These are phyloP conservation scores for Cephalopterus ornatus DNA, from an alignment of 2,113 vertebrate species.

Conservation along the genomic window DNA sequence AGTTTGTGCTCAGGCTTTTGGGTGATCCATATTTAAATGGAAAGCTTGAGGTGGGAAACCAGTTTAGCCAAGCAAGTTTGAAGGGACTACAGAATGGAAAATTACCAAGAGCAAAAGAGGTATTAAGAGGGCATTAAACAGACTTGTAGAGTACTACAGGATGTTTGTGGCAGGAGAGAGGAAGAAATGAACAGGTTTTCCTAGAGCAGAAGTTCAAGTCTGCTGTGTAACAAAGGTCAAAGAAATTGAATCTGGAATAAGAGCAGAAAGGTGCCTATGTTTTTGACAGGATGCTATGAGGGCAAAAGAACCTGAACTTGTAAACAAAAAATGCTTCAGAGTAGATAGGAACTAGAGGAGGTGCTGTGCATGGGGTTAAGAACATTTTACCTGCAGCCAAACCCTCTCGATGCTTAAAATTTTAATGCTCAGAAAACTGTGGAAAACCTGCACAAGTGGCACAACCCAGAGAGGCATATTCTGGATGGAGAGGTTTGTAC, in stretches of 20 bases:
- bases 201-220: background rate
- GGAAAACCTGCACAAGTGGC: background rate
- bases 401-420: background rate
- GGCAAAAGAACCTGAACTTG: background rate
- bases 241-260: background rate
- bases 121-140: background rate
- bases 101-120: background rate
- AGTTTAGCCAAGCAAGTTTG: background rate
- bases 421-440: background rate
- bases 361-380: background rate
- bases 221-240: background rate
- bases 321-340: background rate
- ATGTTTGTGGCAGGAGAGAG: background rate
- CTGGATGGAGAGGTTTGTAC: background rate
- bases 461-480: background rate
- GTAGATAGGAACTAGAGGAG: background rate
- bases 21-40: background rate
- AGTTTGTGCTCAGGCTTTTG: background rate
- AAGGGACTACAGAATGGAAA: background rate
- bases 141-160: background rate
- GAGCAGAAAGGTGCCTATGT: background rate
- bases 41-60: background rate
- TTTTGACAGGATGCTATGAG: background rate
- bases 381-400: background rate
- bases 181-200: background rate